A percentile compares a stretch with the other conserved stretches of the same genome.
Conservation (phyloP, 2,888 invertebrate genomes). For the Hyppa rectilinea region DNA sequence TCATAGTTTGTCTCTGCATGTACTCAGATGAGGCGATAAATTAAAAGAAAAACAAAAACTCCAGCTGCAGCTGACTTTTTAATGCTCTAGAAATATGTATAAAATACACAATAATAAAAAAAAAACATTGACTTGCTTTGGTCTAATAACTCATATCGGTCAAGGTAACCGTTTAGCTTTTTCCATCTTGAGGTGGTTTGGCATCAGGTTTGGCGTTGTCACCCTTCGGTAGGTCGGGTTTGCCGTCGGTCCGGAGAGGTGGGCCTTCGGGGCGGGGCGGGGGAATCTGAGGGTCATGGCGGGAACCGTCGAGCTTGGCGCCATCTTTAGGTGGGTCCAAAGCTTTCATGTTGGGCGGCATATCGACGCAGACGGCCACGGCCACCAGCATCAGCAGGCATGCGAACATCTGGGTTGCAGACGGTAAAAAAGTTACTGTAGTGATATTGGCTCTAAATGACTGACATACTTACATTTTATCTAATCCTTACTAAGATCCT, state of each 20-base stretch:
- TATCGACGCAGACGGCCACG: constrained; percentile 72
- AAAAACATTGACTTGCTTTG: constrained; percentile 33
- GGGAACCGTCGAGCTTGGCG: constrained; percentile 49
- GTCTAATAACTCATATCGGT: constrained; percentile 28
- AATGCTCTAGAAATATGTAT: constrained; percentile 67
- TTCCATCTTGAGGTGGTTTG: constrained; percentile 69
- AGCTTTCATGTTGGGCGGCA: constrained; percentile 68
- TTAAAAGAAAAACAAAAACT: constrained; percentile 10
- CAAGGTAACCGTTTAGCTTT: constrained; percentile 50
- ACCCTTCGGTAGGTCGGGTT: constrained; percentile 44
- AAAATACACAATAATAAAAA: constrained; percentile 37
- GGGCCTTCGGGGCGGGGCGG: constrained; percentile 34
- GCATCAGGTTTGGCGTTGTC: constrained; percentile 59
- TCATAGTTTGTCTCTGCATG: too few species aligned
- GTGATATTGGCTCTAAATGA: too few species aligned
- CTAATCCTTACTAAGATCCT: too few species aligned
- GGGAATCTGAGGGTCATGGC: constrained; percentile 53
- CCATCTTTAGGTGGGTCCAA: constrained; percentile 72
- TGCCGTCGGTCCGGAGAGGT: constrained; percentile 48
- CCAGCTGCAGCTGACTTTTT: constrained; percentile 73
- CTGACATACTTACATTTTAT: too few species aligned
- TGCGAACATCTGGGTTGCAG: constrained; percentile 72
- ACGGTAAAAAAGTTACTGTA: too few species aligned
- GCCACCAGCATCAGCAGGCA: constrained; percentile 80
- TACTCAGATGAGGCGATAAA: background rate